These are phyloP conservation scores for Dendropsophus ebraccatus DNA, from an alignment of 2,113 vertebrate species.

Conservation along the genomic window DNA sequence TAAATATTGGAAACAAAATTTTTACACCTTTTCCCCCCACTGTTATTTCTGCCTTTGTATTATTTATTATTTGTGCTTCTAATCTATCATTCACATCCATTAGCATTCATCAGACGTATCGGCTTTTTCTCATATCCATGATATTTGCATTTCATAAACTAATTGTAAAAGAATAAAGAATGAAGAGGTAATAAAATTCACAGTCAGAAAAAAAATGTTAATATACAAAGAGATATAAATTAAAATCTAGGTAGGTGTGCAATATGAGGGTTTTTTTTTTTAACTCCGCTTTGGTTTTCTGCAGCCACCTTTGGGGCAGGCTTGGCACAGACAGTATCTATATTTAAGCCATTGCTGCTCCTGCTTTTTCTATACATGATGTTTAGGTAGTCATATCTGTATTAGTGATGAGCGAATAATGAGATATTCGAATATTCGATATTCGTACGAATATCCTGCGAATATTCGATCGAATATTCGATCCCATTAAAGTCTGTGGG, in stretches of 20 bases:
- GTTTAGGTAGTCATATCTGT: neutral
- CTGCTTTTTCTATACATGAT: neutral
- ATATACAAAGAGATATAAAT: slow-evolving; percentile 54
- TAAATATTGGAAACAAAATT: slow-evolving; percentile 51
- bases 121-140: slow-evolving; percentile 42
- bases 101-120: slow-evolving; percentile 53
- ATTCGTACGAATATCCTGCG: no score
- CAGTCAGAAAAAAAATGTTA: slow-evolving; percentile 48
- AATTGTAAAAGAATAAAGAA: slow-evolving; percentile 59
- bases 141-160: slow-evolving; percentile 60
- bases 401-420: no score
- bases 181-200: slow-evolving; percentile 58
- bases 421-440: no score
- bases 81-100: slow-evolving; percentile 56
- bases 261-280: neutral
- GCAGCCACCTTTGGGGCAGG: slow-evolving; percentile 17
- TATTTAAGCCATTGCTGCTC: neutral
- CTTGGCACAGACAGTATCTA: neutral
- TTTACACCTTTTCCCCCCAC: neutral
- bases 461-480: no score
- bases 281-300: neutral
- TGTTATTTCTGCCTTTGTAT: neutral
- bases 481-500: no score
- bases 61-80: slow-evolving; percentile 40
- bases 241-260: slow-evolving; percentile 37